phyloP scores from a whole-genome alignment of 2,888 invertebrate species.

The Eutolmus rufibarbis region DNA sequence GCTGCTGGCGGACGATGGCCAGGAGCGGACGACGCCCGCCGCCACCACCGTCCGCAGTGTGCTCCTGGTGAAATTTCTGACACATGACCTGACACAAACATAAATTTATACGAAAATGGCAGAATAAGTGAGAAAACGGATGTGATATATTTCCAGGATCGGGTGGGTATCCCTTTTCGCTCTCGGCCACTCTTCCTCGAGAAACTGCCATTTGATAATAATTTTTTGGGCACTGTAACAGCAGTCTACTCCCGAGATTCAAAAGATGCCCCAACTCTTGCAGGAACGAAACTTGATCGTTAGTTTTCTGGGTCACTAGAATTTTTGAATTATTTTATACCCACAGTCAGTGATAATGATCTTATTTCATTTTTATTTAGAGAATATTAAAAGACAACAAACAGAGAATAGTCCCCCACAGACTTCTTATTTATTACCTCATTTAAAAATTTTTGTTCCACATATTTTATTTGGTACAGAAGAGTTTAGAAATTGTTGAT shows the following conservation, averaged over 20 bases:
- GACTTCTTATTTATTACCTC: too few species aligned
- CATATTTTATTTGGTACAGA: too few species aligned
- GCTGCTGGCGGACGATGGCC: slow-evolving; percentile 41
- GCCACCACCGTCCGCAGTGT: background rate
- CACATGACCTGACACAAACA: slow-evolving; percentile 37
- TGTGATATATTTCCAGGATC: slow-evolving; percentile 10
- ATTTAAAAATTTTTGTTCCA: too few species aligned
- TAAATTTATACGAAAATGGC: slow-evolving; percentile 36
- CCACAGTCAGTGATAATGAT: too few species aligned
- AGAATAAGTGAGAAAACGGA: slow-evolving; percentile 39
- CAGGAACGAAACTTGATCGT: background rate
- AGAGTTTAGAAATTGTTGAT: too few species aligned
- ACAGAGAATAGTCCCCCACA: too few species aligned
- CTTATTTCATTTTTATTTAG: too few species aligned
- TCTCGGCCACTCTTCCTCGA: background rate
- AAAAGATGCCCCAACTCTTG: background rate
- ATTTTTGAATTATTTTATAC: background rate
- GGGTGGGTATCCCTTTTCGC: background rate
- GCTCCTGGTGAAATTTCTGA: slow-evolving; percentile 36
- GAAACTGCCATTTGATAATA: background rate
- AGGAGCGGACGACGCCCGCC: background rate
- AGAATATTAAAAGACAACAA: too few species aligned
- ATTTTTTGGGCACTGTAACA: background rate
- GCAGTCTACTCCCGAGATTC: background rate
- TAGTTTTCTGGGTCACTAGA: background rate